These are phyloP conservation scores for Amphipyra berbera DNA, from an alignment of 2,888 invertebrate species.

Conservation along the genomic window DNA sequence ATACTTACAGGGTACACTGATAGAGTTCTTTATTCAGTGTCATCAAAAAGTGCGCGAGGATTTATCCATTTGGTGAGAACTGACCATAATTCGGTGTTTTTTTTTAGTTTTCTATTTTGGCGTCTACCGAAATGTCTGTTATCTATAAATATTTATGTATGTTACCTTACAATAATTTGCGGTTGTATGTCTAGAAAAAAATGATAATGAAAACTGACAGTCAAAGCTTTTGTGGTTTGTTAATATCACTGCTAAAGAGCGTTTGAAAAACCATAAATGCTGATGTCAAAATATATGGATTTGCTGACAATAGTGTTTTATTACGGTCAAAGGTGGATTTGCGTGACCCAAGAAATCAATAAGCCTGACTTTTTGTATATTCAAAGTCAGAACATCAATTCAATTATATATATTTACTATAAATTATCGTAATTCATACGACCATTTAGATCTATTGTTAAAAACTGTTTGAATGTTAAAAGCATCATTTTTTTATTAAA, in stretches of 20 bases:
- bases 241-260: neutral
- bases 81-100: no score
- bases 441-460: constrained; percentile 28
- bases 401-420: constrained; percentile 3
- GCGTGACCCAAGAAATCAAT: constrained; percentile 27
- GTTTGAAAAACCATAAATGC: constrained; percentile 19
- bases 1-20: no score
- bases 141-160: no score
- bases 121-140: no score
- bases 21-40: no score
- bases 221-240: neutral
- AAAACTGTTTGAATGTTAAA: constrained; percentile 17
- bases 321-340: constrained; percentile 22
- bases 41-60: no score
- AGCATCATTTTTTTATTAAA: constrained; percentile 1
- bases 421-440: constrained; percentile 25
- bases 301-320: constrained; percentile 13
- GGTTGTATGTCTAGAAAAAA: no score
- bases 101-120: no score
- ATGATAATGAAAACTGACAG: neutral
- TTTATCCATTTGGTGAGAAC: no score
- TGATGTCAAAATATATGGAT: constrained; percentile 9
- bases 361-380: neutral
- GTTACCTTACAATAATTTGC: no score
- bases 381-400: neutral